phyloP scores from a whole-genome alignment of 2,888 invertebrate genomes.

The Chironomus riparius region DNA sequence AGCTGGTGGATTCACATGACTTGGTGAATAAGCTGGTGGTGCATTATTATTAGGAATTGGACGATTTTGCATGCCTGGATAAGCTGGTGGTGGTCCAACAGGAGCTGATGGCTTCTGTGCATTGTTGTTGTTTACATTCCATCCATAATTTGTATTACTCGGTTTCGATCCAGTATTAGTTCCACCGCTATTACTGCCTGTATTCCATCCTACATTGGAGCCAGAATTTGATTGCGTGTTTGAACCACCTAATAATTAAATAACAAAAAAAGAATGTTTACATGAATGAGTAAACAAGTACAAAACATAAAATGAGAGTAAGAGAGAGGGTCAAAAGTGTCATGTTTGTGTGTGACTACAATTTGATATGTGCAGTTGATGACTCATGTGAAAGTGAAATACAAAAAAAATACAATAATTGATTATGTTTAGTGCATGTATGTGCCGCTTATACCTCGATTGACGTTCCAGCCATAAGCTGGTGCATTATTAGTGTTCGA shows the following conservation, averaged over 20 bases:
- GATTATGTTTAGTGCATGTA: background rate
- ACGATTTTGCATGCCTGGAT: constrained; percentile 15
- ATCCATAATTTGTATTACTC: background rate
- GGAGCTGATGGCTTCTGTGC: background rate
- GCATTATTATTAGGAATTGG: background rate
- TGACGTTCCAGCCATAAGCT: background rate
- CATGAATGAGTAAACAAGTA: background rate
- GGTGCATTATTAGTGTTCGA: background rate
- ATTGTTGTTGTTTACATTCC: background rate
- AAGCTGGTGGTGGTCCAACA: constrained; percentile 18
- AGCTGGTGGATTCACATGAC: constrained; percentile 1
- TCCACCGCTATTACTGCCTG: background rate
- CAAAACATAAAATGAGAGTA: background rate
- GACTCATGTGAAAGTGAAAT: background rate
- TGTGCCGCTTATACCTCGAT: background rate
- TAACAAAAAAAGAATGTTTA: background rate
- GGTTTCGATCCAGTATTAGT: background rate
- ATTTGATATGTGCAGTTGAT: background rate
- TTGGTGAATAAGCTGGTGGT: constrained; percentile 23
- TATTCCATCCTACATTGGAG: background rate
- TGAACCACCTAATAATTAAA: background rate
- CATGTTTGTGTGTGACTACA: background rate
- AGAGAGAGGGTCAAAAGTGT: background rate
- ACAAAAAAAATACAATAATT: background rate
- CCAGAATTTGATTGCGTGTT: background rate